Evolutionary conservation across 2,113 vertebrate genomes (phyloP), one percentile per base, ranked within the genome.

Genomic region (Ondatra zibethicus): DNA sequence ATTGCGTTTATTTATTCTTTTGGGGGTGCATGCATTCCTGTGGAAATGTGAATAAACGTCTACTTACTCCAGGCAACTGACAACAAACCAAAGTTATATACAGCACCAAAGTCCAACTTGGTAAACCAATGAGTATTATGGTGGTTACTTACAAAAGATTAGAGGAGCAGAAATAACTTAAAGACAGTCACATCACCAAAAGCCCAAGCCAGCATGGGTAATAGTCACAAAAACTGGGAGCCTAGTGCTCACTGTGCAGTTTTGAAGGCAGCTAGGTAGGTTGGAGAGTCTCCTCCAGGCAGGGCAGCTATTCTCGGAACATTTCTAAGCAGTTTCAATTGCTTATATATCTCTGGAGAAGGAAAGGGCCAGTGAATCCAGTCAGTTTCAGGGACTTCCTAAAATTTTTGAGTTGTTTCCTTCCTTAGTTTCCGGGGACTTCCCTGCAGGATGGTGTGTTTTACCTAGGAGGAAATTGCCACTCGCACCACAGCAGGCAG

Each of bases 351-450:
- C 16, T 61, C 63, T 5, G 1, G 61, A 65, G 39, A 45, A 42
- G 29, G 27, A 45, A 31, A 16, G 29, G 27, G 33, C 58, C 61
- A 84, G n/a, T 84, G 58, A 65, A 65, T 85, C 39, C 65, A 21
- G 61, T 65, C 61, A 65, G 61, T 65, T 85, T 85, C 82, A 45
- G 82, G 82, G 61, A 85, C 82, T 85, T 85, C 82, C 82, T 85
- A 19, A 85, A 65, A 9, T 27, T 85, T 85, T 31, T 65, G 61
- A 85, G 27, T 85, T 45, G 82, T 31, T 65, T 65, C 3, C 25
- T 21, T 65, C 27, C 61, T 31, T 17, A 45, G 39, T 85, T 11
- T 85, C 3, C 8, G 45, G 16, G 61, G 39, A 9, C 27, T 45
- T 85, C 39, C 55, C 25, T 31, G 61, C 8, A 63, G 25, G 23